Conservation (phyloP, 2,888 invertebrate species). For the Diarsia mendica region DNA sequence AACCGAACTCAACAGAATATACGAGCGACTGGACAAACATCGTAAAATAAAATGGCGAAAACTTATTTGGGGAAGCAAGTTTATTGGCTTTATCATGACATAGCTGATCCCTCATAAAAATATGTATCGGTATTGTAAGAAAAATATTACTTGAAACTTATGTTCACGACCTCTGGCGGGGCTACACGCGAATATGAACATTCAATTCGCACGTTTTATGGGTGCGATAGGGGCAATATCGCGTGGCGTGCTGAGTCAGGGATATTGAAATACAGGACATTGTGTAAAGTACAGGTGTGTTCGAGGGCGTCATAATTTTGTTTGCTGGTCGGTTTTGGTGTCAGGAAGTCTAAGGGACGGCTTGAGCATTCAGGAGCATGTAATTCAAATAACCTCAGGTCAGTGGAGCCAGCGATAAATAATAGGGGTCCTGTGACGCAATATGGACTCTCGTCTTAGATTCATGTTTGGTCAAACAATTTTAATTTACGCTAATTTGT, state of each 20-base stretch:
- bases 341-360: slow-evolving; percentile 61
- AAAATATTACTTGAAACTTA: slow-evolving; percentile 79
- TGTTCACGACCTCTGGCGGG: slow-evolving; percentile 67
- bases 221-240: slow-evolving; percentile 72
- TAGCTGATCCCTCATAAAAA: slow-evolving; percentile 88
- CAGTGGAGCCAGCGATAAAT: slow-evolving; percentile 40
- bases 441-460: background rate
- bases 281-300: slow-evolving; percentile 79
- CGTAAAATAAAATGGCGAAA: slow-evolving; percentile 85
- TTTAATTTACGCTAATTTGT: background rate
- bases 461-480: background rate
- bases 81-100: slow-evolving; percentile 87
- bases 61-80: slow-evolving; percentile 84
- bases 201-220: slow-evolving; percentile 76
- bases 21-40: slow-evolving; percentile 79
- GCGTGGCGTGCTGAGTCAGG: slow-evolving; percentile 76
- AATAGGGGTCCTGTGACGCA: background rate
- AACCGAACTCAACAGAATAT: slow-evolving; percentile 58
- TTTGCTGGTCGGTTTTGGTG: slow-evolving; percentile 69
- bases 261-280: slow-evolving; percentile 74
- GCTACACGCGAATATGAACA: slow-evolving; percentile 78
- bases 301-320: slow-evolving; percentile 70
- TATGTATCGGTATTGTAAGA: slow-evolving; percentile 86
- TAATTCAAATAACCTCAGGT: slow-evolving; percentile 64
- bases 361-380: slow-evolving; percentile 57